phyloP scores from a whole-genome alignment of 2,797 vertebrate species.

The Gymnoscopelus microlampas region DNA sequence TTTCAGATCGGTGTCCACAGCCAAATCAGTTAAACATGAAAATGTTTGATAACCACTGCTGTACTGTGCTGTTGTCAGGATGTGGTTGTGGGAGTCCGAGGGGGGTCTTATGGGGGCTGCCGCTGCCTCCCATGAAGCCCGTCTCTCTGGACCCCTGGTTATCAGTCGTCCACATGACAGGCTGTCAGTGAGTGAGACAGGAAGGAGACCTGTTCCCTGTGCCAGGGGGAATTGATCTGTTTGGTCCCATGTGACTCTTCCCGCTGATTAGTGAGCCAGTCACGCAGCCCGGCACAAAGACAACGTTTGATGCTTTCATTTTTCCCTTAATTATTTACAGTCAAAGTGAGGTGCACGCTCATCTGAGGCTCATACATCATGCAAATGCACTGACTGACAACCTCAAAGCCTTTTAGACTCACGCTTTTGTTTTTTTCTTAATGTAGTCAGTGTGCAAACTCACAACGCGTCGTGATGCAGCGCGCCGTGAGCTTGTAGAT shows the following conservation, averaged over 20 bases:
- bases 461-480: too few species aligned
- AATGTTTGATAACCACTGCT: too few species aligned
- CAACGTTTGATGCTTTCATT: conserved; percentile 62
- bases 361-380: conserved; percentile 65
- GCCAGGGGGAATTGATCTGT: conserved; percentile 65
- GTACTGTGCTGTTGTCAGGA: too few species aligned
- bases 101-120: background rate
- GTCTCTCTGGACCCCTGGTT: background rate
- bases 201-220: conserved; percentile 29
- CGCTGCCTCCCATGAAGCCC: background rate
- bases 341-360: conserved; percentile 41
- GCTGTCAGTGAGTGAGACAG: conserved; percentile 40
- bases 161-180: conserved; percentile 43
- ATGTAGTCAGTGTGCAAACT: conserved; percentile 6
- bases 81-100: too few species aligned
- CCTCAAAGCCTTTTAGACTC: conserved; percentile 32
- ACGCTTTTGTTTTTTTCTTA: conserved; percentile 57
- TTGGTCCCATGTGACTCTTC: conserved; percentile 46
- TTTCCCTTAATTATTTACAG: conserved; percentile 70
- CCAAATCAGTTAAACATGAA: too few species aligned
- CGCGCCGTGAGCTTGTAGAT: too few species aligned
- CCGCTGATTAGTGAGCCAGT: conserved; percentile 64
- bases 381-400: conserved; percentile 56
- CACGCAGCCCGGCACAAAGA: conserved; percentile 53
- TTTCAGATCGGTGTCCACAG: too few species aligned